These are phyloP conservation scores for Aplodontia rufa DNA, from an alignment of 2,113 vertebrate genomes.

Conservation along the genomic window DNA sequence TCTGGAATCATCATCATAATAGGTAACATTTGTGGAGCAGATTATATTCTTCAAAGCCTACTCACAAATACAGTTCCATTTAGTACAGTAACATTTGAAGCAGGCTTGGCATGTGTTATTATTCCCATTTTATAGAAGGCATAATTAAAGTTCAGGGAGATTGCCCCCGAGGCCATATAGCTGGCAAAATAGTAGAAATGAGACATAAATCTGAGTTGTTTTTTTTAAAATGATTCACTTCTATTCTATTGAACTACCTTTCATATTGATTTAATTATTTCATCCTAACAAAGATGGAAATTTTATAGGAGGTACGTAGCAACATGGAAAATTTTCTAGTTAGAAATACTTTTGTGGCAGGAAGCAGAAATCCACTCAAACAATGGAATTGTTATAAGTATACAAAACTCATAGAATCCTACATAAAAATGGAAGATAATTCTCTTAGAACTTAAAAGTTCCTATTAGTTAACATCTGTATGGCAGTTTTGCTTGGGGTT, in stretches of 20 bases:
- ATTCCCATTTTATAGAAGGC: constrained; percentile 49
- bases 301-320: not conserved
- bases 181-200: constrained; percentile 41
- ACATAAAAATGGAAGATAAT: not conserved
- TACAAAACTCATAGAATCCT: not conserved
- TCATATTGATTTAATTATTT: constrained; percentile 56
- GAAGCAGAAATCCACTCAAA: not conserved
- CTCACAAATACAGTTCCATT: constrained; percentile 30
- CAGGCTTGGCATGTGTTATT: constrained; percentile 30
- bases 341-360: constrained; percentile 14
- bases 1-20: constrained; percentile 36
- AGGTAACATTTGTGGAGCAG: constrained; percentile 11
- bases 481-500: not conserved
- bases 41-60: constrained; percentile 32
- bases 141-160: constrained; percentile 57
- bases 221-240: not conserved
- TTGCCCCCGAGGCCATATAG: not conserved
- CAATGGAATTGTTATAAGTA: not conserved
- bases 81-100: constrained; percentile 31
- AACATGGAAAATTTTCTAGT: constrained; percentile 16
- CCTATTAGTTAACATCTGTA: not conserved
- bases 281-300: not conserved
- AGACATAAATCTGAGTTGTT: not conserved
- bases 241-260: not conserved
- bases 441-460: not conserved